Base-by-base conservation (phyloP, 2,888 invertebrate species). In the Galerucella calmariensis region DNA sequence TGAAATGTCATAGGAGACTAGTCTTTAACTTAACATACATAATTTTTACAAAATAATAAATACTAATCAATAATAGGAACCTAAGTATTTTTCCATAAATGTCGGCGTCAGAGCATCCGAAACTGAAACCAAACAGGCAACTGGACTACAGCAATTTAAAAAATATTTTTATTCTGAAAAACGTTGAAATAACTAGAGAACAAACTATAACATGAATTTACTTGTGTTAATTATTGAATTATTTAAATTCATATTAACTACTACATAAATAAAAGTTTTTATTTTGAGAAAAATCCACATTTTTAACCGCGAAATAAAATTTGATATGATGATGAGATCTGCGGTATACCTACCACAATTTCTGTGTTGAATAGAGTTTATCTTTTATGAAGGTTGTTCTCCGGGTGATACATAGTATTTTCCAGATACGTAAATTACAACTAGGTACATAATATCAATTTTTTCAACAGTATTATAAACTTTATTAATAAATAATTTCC, bases 41-140 rank as follows among this genome's bases (percentile, higher is more conserved):
- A 63, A 41, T n/a, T 14, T 56, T 56, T 56, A 20, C 20, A 56
- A 56, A 56, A 56, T 56, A 56, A 56, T 56, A 56, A 56, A 56
- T 56, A 56, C 16, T 20, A 20, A 41, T 63, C 44, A 46, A 63
- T 63, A 63, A 63, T 46, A 63, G 41, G 63, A 63, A 63, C 63
- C 63, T 63, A 46, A 46, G 16, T 61, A 46, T 61, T 12, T 27
- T 46, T 59, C 35, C 44, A 58, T 51, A 35, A 56, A 41, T 58
- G 44, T 65, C 58, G n/a, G 65, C 46, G 58, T 35, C 53, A 53
- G 58, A 56, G 63, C 53, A 63, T 56, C 41, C 20, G 16, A 63
- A 70, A 24, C 51, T 44, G 44, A 46, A 65, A 24, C 71, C 35
- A 65, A 71, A 56, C 44, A 71, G 65, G 70, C 63, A 70, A 63